phyloP scores from a whole-genome alignment of 2,797 vertebrate species.

The Enteromius paludinosus region DNA sequence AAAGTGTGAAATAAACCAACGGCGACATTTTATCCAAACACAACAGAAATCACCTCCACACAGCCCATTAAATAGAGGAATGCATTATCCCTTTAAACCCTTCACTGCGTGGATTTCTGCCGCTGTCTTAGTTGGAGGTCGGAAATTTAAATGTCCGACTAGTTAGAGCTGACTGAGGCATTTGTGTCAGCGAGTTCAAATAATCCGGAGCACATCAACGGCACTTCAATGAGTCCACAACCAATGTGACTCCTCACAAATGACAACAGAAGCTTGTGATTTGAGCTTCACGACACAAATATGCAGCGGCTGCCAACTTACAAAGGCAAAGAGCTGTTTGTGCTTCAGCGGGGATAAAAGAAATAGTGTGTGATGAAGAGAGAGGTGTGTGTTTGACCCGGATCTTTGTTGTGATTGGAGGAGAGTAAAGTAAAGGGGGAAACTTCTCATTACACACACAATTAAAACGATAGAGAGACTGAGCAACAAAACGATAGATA shows the following conservation, averaged over 20 bases:
- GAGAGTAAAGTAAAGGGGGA: slow-evolving; percentile 79
- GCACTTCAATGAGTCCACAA: slow-evolving; percentile 74
- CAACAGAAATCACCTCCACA: slow-evolving; percentile 37
- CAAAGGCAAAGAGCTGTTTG: slow-evolving; percentile 79
- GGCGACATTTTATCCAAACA: background rate
- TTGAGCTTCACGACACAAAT: slow-evolving; percentile 80
- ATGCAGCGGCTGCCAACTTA: slow-evolving; percentile 82
- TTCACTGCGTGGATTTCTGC: slow-evolving; percentile 37
- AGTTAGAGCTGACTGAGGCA: slow-evolving; percentile 69
- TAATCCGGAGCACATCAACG: slow-evolving; percentile 66
- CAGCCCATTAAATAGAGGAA: slow-evolving; percentile 71
- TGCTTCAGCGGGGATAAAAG: slow-evolving; percentile 80
- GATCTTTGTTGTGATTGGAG: slow-evolving; percentile 89
- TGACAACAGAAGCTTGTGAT: slow-evolving; percentile 79
- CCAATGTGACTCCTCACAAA: slow-evolving; percentile 70
- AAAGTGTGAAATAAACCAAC: slow-evolving; percentile 16
- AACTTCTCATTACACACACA: slow-evolving; percentile 86
- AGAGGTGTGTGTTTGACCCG: slow-evolving; percentile 36
- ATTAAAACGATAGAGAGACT: background rate
- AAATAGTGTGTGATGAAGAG: slow-evolving; percentile 55
- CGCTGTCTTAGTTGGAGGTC: slow-evolving; percentile 71
- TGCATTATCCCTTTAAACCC: slow-evolving; percentile 69
- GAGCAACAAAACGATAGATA: no score
- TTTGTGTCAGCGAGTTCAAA: slow-evolving; percentile 76
- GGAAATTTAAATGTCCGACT: slow-evolving; percentile 77